These are phyloP conservation scores for Pygmarrhopalites habei DNA, from an alignment of 1,140 invertebrate genomes.

Conservation along the genomic window DNA sequence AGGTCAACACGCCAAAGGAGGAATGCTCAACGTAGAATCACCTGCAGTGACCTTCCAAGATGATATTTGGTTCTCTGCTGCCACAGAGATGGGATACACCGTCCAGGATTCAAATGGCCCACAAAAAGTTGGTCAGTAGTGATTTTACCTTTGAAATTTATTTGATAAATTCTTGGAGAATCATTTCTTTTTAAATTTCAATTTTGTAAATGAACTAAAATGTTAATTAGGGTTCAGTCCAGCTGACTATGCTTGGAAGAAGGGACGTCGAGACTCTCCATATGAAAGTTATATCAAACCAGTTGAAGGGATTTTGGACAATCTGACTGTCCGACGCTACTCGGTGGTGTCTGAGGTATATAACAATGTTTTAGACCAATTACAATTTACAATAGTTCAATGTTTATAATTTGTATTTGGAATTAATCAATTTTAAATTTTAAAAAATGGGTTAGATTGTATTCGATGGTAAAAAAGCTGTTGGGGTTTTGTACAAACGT, in stretches of 20 bases:
- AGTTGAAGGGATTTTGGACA: constrained; percentile 3
- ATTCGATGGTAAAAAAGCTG: background rate
- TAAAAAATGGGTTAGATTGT: background rate
- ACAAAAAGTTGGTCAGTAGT: constrained; percentile 10
- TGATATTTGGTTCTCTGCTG: constrained; percentile 1
- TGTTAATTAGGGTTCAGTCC: constrained; percentile 6
- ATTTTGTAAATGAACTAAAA: too few species aligned
- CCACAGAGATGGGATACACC: constrained; percentile 6
- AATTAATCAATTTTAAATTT: background rate
- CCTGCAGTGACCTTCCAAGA: background rate
- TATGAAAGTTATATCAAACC: constrained; percentile 7
- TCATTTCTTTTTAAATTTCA: too few species aligned
- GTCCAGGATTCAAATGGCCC: constrained; percentile 9
- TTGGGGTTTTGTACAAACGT: background rate
- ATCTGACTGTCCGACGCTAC: constrained; percentile 2
- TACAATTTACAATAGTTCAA: too few species aligned
- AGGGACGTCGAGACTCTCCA: background rate
- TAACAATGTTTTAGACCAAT: background rate
- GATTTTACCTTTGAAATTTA: too few species aligned
- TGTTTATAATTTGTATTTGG: too few species aligned
- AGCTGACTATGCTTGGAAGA: background rate
- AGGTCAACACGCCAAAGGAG: background rate
- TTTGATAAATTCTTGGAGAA: too few species aligned
- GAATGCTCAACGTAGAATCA: background rate
- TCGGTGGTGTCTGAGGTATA: constrained; percentile 7